Evolutionary conservation across 2,888 invertebrate genomes (phyloP).

Genomic region (Tenodera sinensis): DNA sequence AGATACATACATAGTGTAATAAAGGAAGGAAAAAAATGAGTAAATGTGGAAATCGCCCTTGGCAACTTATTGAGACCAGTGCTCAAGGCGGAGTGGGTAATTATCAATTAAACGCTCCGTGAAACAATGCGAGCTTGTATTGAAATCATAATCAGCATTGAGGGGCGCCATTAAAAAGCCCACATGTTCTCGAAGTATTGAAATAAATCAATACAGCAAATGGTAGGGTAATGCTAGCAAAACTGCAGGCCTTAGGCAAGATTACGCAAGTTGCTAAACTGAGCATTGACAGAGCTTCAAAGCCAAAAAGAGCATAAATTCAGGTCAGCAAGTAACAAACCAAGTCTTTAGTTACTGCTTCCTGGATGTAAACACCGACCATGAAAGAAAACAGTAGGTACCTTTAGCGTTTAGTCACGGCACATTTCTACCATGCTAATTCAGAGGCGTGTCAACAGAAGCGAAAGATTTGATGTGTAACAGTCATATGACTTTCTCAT

Average conservation of each 20-base stretch:
- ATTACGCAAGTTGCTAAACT: not conserved
- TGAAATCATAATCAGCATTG: not conserved
- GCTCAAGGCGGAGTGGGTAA: not conserved
- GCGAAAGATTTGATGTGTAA: too few species aligned
- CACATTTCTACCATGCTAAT: not conserved
- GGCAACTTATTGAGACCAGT: not conserved
- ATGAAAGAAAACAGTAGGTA: not conserved
- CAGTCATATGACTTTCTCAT: too few species aligned
- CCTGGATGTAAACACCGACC: not conserved
- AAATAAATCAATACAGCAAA: not conserved
- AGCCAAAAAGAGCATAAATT: not conserved
- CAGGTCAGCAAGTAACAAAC: not conserved
- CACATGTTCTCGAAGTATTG: not conserved
- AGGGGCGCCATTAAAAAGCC: not conserved
- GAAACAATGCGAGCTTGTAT: not conserved
- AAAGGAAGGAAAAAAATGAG: not conserved
- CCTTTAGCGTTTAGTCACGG: not conserved
- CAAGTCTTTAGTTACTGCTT: not conserved
- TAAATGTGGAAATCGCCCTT: not conserved
- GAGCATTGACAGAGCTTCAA: not conserved
- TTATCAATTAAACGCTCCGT: not conserved
- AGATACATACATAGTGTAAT: not conserved
- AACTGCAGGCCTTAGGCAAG: not conserved
- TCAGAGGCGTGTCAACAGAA: too few species aligned
- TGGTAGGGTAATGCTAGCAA: not conserved